Conservation (phyloP, 2,797 vertebrate genomes). For the Cephalopachus bancanus region DNA sequence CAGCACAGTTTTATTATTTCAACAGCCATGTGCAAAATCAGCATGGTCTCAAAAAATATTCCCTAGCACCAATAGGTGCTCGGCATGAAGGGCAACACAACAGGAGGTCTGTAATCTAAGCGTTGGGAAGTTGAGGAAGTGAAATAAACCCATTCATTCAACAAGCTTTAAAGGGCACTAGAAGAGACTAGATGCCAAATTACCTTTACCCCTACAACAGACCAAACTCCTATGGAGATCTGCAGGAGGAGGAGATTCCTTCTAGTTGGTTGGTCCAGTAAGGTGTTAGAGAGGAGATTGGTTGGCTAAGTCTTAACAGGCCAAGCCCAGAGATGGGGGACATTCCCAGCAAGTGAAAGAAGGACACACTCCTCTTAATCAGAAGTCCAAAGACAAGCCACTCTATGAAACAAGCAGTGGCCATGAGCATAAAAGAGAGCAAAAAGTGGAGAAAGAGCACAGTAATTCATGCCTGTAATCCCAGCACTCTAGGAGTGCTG, state of each 20-base stretch:
- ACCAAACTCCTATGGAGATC: not conserved
- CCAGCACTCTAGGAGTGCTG: too few relatives aligned
- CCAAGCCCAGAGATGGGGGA: not conserved
- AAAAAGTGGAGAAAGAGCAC: not conserved
- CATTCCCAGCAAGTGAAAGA: not conserved
- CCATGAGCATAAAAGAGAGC: not conserved
- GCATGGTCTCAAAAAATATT: not conserved
- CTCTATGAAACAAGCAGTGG: not conserved
- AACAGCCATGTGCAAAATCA: not conserved
- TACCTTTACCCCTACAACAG: not conserved
- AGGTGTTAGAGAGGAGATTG: not conserved
- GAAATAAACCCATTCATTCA: conserved; percentile 38
- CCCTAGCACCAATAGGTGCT: not conserved
- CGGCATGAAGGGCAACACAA: not conserved
- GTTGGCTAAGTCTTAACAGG: not conserved
- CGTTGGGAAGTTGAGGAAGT: not conserved
- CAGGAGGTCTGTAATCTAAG: not conserved
- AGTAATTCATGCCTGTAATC: too few relatives aligned
- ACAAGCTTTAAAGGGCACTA: not conserved
- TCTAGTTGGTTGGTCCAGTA: not conserved
- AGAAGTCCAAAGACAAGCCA: not conserved
- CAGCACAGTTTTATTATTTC: not conserved
- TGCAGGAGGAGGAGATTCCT: not conserved
- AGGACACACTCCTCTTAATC: not conserved
- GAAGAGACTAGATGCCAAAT: not conserved